These are phyloP conservation scores for Gari tellinella DNA, from an alignment of 2,888 invertebrate species.

Conservation along the genomic window DNA sequence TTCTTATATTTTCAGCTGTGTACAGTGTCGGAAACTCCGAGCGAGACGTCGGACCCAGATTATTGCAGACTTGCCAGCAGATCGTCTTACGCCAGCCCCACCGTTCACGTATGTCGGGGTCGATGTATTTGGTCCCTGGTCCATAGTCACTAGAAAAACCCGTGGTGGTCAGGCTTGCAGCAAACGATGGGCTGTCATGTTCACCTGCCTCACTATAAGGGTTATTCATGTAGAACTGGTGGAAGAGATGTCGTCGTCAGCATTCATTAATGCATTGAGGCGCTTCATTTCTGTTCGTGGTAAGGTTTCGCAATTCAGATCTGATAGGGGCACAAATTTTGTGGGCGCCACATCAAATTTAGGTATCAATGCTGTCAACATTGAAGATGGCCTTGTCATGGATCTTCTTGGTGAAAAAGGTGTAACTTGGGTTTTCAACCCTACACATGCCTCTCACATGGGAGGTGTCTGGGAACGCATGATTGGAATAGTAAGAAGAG, in stretches of 20 bases:
- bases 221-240: slow-evolving; percentile 56
- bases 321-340: slow-evolving; percentile 49
- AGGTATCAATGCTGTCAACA: slow-evolving; percentile 23
- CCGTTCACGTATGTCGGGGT: slow-evolving; percentile 56
- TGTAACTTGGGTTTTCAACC: slow-evolving; percentile 37
- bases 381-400: slow-evolving; percentile 28
- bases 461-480: slow-evolving; percentile 53
- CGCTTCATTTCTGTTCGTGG: slow-evolving; percentile 45
- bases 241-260: slow-evolving; percentile 40
- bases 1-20: slow-evolving; percentile 29
- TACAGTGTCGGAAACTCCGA: slow-evolving; percentile 21
- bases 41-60: background rate
- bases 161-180: slow-evolving; percentile 38
- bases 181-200: slow-evolving; percentile 56
- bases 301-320: slow-evolving; percentile 29
- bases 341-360: slow-evolving; percentile 36
- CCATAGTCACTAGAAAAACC: slow-evolving; percentile 31
- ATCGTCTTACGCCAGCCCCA: slow-evolving; percentile 35
- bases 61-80: slow-evolving; percentile 53
- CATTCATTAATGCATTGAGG: slow-evolving; percentile 49
- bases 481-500: slow-evolving; percentile 35
- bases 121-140: slow-evolving; percentile 51
- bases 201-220: slow-evolving; percentile 47
- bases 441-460: slow-evolving; percentile 59
- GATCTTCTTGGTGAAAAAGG: slow-evolving; percentile 12